A percentile compares a stretch with the other conserved stretches of the same genome.
These are phyloP conservation scores for Felis chaus DNA, from an alignment of 2,113 vertebrate genomes.

Conservation along the genomic window DNA sequence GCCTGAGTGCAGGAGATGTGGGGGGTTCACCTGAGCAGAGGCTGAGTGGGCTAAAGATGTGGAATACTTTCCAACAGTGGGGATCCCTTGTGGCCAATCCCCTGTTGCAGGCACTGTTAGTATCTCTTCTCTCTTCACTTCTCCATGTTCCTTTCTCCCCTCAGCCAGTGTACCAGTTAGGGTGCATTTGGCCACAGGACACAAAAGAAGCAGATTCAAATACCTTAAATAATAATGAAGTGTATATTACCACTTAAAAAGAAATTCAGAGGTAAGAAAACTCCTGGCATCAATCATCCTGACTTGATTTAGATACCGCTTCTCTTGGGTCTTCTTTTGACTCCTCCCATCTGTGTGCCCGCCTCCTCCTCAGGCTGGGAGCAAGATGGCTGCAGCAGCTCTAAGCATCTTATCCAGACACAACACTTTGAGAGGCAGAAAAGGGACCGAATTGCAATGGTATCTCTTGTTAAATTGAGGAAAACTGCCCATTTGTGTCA, in stretches of 20 bases:
- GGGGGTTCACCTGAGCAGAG: neutral
- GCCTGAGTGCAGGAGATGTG: neutral
- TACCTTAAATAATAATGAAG: neutral
- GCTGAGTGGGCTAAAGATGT: neutral
- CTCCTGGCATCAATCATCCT: neutral
- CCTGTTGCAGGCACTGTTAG: neutral
- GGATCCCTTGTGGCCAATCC: too few relatives aligned
- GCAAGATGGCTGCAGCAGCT: neutral
- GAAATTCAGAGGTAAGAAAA: neutral
- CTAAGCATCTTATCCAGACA: neutral
- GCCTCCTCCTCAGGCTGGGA: neutral
- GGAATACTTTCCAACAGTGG: neutral
- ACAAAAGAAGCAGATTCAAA: neutral
- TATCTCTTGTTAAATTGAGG: neutral
- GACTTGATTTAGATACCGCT: neutral
- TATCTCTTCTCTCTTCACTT: neutral
- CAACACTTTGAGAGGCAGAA: neutral
- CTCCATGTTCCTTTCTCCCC: neutral
- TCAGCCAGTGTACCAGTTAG: neutral
- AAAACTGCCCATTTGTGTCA: neutral
- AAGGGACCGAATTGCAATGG: neutral
- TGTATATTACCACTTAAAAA: neutral
- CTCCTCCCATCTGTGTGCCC: neutral
- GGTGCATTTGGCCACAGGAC: neutral
- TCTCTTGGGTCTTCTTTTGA: neutral